Percentiles rank a stretch among this genome's conserved stretches.
These are phyloP conservation scores for Hypena proboscidalis DNA, from an alignment of 2,888 invertebrate genomes.

Conservation along the genomic window DNA sequence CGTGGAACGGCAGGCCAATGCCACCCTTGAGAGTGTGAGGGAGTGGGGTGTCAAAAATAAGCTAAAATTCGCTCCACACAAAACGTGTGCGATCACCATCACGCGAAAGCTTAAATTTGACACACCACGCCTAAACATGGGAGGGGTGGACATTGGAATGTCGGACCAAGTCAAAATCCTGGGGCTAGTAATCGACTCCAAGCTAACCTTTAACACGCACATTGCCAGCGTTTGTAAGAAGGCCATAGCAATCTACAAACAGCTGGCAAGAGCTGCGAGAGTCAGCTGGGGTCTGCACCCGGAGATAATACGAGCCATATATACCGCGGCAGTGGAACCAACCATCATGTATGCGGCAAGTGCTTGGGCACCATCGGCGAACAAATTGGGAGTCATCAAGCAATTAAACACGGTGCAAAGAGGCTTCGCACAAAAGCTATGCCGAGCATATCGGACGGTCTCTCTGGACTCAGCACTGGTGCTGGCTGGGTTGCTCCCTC, in stretches of 20 bases:
- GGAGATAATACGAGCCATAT: no score
- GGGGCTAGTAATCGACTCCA: neutral
- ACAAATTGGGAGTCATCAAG: neutral
- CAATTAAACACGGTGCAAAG: no score
- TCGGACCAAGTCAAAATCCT: neutral
- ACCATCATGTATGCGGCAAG: constrained; percentile 1
- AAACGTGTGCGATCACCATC: no score
- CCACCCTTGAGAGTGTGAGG: constrained; percentile 9
- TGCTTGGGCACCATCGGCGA: constrained; percentile 4
- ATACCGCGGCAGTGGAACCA: neutral
- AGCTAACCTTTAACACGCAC: neutral
- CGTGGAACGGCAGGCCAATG: constrained; percentile 15
- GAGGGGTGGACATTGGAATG: neutral
- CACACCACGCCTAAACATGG: no score
- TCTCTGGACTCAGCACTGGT: no score
- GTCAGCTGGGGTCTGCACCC: no score
- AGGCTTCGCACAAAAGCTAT: no score
- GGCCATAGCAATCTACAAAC: neutral
- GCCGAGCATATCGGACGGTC: no score
- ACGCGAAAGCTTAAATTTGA: no score
- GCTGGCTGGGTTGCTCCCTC: no score
- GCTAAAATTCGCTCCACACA: no score
- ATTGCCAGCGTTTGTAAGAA: neutral
- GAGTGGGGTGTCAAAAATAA: constrained; percentile 14
- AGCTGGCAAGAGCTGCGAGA: neutral